Conservation (phyloP, 2,888 invertebrate genomes). For the Stenoptilia bipunctidactyla region DNA sequence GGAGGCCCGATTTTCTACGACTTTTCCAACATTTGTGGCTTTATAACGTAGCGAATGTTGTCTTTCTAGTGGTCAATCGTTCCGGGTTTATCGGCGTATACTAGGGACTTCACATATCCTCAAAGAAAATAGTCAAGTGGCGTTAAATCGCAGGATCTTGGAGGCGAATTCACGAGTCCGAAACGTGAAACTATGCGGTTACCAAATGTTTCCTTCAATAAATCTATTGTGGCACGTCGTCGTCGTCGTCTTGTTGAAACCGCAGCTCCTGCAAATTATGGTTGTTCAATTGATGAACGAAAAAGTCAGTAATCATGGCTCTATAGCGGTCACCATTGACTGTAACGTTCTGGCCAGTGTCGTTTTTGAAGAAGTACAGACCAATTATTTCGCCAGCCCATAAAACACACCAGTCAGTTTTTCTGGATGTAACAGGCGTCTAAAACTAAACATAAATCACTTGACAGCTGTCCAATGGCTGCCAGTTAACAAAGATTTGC, state of each 20-base stretch:
- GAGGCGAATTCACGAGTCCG: slow-evolving; percentile 9
- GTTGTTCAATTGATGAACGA: background rate
- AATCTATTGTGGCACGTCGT: background rate
- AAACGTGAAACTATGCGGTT: slow-evolving; percentile 2
- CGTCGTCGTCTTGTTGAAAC: background rate
- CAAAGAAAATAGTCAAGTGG: slow-evolving; percentile 9
- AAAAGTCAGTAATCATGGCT: background rate
- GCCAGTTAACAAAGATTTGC: background rate
- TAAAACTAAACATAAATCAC: background rate
- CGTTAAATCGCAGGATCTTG: slow-evolving; percentile 8
- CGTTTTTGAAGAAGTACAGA: background rate
- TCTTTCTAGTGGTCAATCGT: slow-evolving; percentile 4
- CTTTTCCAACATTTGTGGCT: slow-evolving; percentile 16
- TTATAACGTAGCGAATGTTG: slow-evolving; percentile 15
- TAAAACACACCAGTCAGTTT: background rate
- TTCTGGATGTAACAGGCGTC: background rate
- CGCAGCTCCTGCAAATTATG: background rate
- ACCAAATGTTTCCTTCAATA: background rate
- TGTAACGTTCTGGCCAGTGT: background rate
- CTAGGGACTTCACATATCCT: slow-evolving; percentile 8
- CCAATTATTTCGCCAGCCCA: background rate
- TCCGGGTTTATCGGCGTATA: slow-evolving; percentile 5
- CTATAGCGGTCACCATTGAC: background rate
- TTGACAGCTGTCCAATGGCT: background rate
- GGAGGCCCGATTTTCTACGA: slow-evolving; percentile 19